These are phyloP conservation scores for Aphelocoma coerulescens DNA, from an alignment of 2,113 vertebrate species.

Conservation along the genomic window DNA sequence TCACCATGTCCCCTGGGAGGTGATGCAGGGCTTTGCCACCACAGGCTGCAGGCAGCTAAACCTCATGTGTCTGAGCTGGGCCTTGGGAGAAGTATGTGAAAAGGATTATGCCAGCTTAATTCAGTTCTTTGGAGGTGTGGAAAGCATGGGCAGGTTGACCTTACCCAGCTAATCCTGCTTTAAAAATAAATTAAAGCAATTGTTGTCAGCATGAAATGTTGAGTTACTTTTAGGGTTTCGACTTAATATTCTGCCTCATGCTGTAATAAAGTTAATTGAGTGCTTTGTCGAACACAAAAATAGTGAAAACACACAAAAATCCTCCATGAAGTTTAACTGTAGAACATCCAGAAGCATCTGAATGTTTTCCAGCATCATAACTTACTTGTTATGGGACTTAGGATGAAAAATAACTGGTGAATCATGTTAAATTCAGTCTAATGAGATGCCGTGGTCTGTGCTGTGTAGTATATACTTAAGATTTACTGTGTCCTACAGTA, in stretches of 20 bases:
- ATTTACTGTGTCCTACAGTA: neutral
- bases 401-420: neutral
- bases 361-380: neutral
- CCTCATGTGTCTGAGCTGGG: neutral
- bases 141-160: neutral
- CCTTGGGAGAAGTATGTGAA: neutral
- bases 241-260: neutral
- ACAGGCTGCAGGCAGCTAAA: neutral
- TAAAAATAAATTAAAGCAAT: constrained; percentile 37
- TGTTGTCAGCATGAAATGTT: neutral
- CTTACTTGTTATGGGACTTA: neutral
- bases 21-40: neutral
- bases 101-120: neutral
- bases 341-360: neutral
- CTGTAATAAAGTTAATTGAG: neutral
- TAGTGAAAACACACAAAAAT: neutral
- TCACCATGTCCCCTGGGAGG: neutral
- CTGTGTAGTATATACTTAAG: neutral
- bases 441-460: neutral
- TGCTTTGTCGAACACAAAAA: neutral
- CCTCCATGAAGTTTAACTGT: neutral
- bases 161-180: constrained; percentile 13
- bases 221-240: neutral
- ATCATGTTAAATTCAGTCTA: neutral
- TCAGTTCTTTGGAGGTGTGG: neutral